Percentiles rank a stretch among this genome's conserved stretches.
Evolutionary conservation across 2,888 invertebrate genomes (phyloP).

Genomic region (Drosophila testacea): DNA sequence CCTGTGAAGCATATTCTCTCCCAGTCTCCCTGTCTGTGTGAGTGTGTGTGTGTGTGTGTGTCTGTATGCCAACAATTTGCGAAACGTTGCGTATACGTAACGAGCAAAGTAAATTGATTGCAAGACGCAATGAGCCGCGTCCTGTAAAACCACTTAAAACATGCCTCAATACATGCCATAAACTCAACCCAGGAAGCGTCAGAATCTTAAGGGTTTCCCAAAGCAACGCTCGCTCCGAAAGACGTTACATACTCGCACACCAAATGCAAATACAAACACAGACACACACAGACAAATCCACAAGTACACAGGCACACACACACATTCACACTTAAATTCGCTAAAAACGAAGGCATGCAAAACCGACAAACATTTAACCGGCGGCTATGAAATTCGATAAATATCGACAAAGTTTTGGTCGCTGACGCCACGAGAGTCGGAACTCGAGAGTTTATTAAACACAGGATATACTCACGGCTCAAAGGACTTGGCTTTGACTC

Average conservation of each 20-base stretch:
- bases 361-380: conserved; percentile 76
- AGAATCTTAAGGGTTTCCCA: conserved; percentile 39
- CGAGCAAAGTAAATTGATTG: conserved; percentile 79
- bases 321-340: conserved; percentile 17
- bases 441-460: conserved; percentile 70
- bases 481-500: conserved; percentile 22
- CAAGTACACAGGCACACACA: conserved; percentile 24
- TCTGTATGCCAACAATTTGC: conserved; percentile 58
- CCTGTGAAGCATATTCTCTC: conserved; percentile 37
- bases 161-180: conserved; percentile 83
- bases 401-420: conserved; percentile 73
- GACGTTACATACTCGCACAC: conserved; percentile 18
- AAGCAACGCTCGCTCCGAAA: conserved; percentile 34
- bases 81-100: conserved; percentile 66
- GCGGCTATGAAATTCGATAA: conserved; percentile 81
- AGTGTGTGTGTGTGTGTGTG: conserved; percentile 2
- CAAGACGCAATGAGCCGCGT: conserved; percentile 83
- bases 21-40: neutral
- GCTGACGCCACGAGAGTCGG: conserved; percentile 26
- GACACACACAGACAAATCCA: conserved; percentile 18
- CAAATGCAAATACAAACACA: conserved; percentile 19
- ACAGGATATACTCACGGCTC: conserved; percentile 62
- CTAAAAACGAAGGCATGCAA: conserved; percentile 29
- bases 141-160: conserved; percentile 84
- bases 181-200: conserved; percentile 65